These are phyloP conservation scores for Conistra vaccinii DNA, from an alignment of 2,888 invertebrate species.

Conservation along the genomic window DNA sequence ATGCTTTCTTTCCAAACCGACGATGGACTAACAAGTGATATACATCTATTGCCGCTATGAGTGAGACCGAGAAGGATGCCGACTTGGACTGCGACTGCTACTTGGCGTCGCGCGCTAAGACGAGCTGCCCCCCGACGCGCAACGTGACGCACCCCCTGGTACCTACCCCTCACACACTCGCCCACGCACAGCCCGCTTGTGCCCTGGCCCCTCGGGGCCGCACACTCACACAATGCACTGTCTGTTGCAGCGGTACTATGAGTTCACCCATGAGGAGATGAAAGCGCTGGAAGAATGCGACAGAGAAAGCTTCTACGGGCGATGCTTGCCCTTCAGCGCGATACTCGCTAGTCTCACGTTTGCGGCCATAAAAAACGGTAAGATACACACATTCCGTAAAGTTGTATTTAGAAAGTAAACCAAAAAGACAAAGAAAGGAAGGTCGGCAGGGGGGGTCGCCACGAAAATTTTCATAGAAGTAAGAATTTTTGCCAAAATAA, in stretches of 20 bases:
- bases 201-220: not conserved
- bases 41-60: slow-evolving; percentile 72
- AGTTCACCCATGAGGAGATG: slow-evolving; percentile 93
- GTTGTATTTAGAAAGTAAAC: slow-evolving; percentile 11
- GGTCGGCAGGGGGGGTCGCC: slow-evolving; percentile 71
- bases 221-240: slow-evolving; percentile 3
- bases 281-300: slow-evolving; percentile 94
- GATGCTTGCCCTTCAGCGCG: slow-evolving; percentile 93
- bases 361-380: slow-evolving; percentile 92
- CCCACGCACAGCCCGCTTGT: too few species aligned
- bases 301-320: slow-evolving; percentile 94
- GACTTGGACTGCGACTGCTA: slow-evolving; percentile 72
- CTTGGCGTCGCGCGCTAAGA: slow-evolving; percentile 67
- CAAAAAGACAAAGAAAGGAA: slow-evolving; percentile 19
- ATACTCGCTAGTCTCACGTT: slow-evolving; percentile 92
- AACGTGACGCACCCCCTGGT: slow-evolving; percentile 87
- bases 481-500: slow-evolving; percentile 66
- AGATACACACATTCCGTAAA: slow-evolving; percentile 50
- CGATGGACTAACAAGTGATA: slow-evolving; percentile 64
- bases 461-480: slow-evolving; percentile 86
- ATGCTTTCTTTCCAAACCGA: slow-evolving; percentile 64
- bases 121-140: slow-evolving; percentile 74
- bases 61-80: slow-evolving; percentile 17
- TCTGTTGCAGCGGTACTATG: slow-evolving; percentile 88
- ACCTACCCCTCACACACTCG: slow-evolving; percentile 21